Conservation (phyloP, 2,113 vertebrate species). For the Mormyrus lacerda region DNA sequence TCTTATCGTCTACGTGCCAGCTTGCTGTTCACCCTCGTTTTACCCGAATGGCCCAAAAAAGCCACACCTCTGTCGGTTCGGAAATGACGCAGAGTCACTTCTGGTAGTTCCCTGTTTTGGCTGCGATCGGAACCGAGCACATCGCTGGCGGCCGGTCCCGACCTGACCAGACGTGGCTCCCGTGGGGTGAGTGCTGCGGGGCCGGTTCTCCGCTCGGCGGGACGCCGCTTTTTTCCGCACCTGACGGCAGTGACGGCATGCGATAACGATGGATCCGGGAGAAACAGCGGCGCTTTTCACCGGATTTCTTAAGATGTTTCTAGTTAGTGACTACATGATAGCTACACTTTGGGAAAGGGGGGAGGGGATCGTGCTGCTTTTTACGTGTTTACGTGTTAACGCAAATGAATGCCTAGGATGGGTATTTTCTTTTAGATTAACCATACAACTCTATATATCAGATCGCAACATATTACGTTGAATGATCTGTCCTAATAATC, state of each 20-base stretch:
- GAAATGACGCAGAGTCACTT: conserved; percentile 53
- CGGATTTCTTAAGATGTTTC: neutral
- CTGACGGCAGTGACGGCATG: neutral
- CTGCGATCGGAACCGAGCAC: conserved; percentile 30
- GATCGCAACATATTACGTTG: neutral
- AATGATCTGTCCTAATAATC: neutral
- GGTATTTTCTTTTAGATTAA: neutral
- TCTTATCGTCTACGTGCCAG: neutral
- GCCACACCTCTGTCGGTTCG: conserved; percentile 26
- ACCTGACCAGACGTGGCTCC: conserved; percentile 19
- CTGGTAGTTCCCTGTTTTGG: conserved; percentile 43
- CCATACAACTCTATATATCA: neutral
- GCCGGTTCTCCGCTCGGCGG: neutral
- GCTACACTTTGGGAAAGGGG: neutral
- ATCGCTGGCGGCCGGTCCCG: conserved; percentile 18
- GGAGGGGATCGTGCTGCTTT: neutral
- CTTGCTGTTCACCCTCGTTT: neutral
- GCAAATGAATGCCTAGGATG: neutral
- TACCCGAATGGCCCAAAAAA: neutral
- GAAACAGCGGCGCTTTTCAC: neutral
- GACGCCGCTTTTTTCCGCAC: neutral
- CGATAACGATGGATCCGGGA: neutral
- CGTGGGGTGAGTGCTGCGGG: conserved; percentile 31
- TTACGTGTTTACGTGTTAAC: neutral
- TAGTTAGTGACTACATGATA: neutral